phyloP scores from a whole-genome alignment of 1,140 invertebrate genomes.

The Papilio dardanus region DNA sequence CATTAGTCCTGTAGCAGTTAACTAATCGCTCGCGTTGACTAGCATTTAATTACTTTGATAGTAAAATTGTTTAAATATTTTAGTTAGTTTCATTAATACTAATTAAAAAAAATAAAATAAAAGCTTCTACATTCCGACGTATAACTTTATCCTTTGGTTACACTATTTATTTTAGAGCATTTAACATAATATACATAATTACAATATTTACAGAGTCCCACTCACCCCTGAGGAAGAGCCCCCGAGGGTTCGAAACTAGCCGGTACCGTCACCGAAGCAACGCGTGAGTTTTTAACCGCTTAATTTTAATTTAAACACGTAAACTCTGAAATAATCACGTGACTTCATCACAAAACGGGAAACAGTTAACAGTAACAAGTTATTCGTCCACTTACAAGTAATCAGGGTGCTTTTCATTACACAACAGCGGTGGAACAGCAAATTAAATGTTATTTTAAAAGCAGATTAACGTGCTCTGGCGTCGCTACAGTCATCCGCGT shows the following conservation, averaged over 20 bases:
- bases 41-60: too few species aligned
- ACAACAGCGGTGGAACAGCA: constrained; percentile 26
- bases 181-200: not conserved
- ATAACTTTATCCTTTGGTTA: not conserved
- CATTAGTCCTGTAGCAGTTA: too few species aligned
- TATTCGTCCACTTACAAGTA: constrained; percentile 23
- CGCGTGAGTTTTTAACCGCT: too few species aligned
- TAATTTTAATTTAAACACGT: too few species aligned
- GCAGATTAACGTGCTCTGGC: constrained; percentile 34
- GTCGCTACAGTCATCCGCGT: constrained; percentile 33
- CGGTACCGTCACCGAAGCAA: too few species aligned
- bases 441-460: constrained; percentile 39
- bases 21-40: too few species aligned
- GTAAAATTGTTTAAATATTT: too few species aligned
- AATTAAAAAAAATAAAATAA: too few species aligned
- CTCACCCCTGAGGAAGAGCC: too few species aligned
- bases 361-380: constrained; percentile 3
- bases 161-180: not conserved
- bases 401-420: constrained; percentile 23
- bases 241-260: too few species aligned
- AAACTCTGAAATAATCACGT: not conserved
- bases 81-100: too few species aligned
- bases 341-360: not conserved
- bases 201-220: not conserved
- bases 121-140: not conserved